A percentile compares a stretch with the other conserved stretches of the same genome.
These are phyloP conservation scores for Gastrophysa polygoni DNA, from an alignment of 2,888 invertebrate genomes.

Conservation along the genomic window DNA sequence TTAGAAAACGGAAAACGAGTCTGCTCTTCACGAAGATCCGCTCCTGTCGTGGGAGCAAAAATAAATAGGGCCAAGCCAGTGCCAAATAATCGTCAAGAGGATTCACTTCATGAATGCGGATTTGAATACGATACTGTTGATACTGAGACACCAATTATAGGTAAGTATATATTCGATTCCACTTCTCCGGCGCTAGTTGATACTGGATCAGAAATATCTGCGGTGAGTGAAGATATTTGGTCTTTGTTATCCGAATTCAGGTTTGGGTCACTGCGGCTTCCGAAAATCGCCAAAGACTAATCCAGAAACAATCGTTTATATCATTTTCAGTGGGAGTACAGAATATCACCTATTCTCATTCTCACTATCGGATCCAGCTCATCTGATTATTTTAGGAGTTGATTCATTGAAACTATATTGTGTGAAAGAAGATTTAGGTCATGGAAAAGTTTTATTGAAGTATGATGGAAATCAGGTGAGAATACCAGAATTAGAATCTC, in stretches of 20 bases:
- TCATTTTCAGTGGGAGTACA: not conserved
- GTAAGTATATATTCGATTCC: no score
- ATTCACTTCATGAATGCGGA: not conserved
- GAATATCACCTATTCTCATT: constrained; percentile 7
- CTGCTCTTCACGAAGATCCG: not conserved
- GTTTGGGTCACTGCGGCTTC: constrained; percentile 12
- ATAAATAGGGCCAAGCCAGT: not conserved
- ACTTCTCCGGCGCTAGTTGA: not conserved
- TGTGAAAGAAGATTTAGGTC: not conserved
- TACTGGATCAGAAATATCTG: constrained; percentile 8
- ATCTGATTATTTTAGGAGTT: not conserved
- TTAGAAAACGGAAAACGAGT: no score
- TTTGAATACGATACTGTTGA: not conserved
- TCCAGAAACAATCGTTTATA: not conserved
- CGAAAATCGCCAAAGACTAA: constrained; percentile 4
- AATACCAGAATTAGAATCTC: not conserved
- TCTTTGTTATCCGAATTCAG: not conserved
- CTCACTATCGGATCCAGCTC: not conserved
- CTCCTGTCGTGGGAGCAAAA: not conserved
- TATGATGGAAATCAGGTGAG: not conserved
- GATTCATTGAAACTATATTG: not conserved
- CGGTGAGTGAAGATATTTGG: constrained; percentile 10
- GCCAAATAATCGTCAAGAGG: not conserved
- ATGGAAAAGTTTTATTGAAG: not conserved
- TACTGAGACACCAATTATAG: not conserved